A percentile compares a stretch with the other conserved stretches of the same genome.
Conservation (phyloP, 92 coral and sea anemone species). For the Siderastrea radians region DNA sequence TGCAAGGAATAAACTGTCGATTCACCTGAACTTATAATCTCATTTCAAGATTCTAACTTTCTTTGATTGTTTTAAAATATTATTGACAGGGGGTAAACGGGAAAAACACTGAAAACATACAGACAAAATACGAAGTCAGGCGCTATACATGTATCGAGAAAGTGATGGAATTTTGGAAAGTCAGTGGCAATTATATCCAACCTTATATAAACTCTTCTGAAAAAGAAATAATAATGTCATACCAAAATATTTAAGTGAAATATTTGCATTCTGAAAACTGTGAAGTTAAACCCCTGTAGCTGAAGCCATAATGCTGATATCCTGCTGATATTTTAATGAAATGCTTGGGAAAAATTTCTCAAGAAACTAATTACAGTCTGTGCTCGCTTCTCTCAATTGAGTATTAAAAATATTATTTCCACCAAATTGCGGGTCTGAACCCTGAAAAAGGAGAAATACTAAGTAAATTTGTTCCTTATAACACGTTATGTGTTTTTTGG, state of each 20-base stretch:
- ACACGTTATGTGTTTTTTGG: background rate
- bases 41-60: background rate
- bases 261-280: background rate
- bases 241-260: background rate
- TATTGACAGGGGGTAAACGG: conserved; percentile 30
- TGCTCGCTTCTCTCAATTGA: no score
- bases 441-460: no score
- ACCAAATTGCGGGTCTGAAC: no score
- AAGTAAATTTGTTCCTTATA: background rate
- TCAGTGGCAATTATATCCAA: background rate
- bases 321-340: conserved; percentile 57
- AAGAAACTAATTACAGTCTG: conserved; percentile 17
- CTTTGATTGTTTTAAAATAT: conserved; percentile 14
- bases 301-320: conserved; percentile 6
- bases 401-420: background rate
- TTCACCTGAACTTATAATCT: background rate
- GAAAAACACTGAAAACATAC: conserved; percentile 1
- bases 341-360: conserved; percentile 24
- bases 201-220: background rate
- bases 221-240: background rate
- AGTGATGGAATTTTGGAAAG: conserved; percentile 24
- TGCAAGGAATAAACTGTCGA: background rate
- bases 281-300: conserved; percentile 13
- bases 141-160: background rate
- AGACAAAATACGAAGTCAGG: background rate